phyloP scores from a whole-genome alignment of 2,888 invertebrate species.

The Tenthredo scrophulariae region DNA sequence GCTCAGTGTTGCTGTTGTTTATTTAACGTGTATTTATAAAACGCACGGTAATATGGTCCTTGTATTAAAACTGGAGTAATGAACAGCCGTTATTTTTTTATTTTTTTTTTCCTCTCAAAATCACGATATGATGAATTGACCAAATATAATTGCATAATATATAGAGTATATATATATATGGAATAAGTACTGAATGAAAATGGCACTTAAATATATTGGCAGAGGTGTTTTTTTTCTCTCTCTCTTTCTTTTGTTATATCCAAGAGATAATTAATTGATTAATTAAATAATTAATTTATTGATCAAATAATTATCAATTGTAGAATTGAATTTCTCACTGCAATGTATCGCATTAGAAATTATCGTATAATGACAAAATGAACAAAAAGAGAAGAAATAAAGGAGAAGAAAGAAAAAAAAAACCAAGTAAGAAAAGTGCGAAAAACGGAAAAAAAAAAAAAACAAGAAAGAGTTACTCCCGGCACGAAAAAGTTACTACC shows the following conservation, averaged over 20 bases:
- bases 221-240: background rate
- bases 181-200: background rate
- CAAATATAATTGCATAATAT: too few relatives aligned
- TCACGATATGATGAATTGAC: too few relatives aligned
- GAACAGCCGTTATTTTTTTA: conserved; percentile 33
- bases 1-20: conserved; percentile 56
- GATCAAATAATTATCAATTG: background rate
- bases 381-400: background rate
- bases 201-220: background rate
- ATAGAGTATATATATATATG: too few relatives aligned
- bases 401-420: background rate
- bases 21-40: background rate
- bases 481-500: conserved; percentile 44
- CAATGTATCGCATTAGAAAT: background rate
- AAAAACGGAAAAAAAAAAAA: background rate
- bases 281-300: background rate
- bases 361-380: background rate
- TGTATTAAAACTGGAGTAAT: conserved; percentile 52
- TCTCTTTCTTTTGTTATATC: background rate
- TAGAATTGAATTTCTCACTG: background rate
- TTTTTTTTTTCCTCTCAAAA: background rate
- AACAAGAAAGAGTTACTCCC: conserved; percentile 16
- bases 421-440: background rate
- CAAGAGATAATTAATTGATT: conserved; percentile 3
- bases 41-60: conserved; percentile 14